These are phyloP conservation scores for Porites cylindrica DNA, from an alignment of 92 coral and sea anemone genomes.

Conservation along the genomic window DNA sequence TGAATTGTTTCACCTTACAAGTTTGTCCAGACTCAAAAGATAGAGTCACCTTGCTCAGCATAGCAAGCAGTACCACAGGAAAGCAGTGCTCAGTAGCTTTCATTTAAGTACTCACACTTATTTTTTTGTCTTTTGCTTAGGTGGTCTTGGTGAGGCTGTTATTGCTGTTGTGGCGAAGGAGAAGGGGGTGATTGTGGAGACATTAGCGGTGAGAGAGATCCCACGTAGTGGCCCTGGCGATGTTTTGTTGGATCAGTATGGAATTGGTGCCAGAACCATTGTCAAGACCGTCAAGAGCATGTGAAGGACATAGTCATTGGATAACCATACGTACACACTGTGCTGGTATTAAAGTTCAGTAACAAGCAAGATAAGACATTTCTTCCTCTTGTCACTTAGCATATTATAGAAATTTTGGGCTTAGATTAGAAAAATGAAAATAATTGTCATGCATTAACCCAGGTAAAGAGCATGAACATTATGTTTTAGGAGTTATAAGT, in stretches of 20 bases:
- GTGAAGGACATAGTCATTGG: not conserved
- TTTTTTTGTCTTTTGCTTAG: conserved; percentile 33
- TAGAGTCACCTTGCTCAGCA: no score
- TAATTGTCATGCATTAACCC: no score
- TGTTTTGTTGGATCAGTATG: conserved; percentile 88
- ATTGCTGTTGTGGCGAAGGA: conserved; percentile 85
- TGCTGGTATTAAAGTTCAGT: not conserved
- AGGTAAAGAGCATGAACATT: no score
- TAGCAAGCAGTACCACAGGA: no score
- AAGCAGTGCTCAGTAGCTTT: no score
- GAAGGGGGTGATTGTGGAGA: conserved; percentile 71
- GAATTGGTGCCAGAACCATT: conserved; percentile 85
- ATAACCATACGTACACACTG: not conserved
- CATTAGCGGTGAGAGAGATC: conserved; percentile 86
- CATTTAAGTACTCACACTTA: no score
- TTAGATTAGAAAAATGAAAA: not conserved
- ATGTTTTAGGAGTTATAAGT: no score
- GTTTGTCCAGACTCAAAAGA: no score
- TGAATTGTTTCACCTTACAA: no score
- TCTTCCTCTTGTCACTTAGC: not conserved
- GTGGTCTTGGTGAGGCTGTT: conserved; percentile 97
- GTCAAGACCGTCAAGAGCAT: conserved; percentile 68
- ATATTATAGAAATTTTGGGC: not conserved
- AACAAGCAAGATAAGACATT: not conserved
- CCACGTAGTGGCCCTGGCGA: conserved; percentile 96